phyloP scores from a whole-genome alignment of 2,113 vertebrate genomes.

The Henicopernis longicauda region DNA sequence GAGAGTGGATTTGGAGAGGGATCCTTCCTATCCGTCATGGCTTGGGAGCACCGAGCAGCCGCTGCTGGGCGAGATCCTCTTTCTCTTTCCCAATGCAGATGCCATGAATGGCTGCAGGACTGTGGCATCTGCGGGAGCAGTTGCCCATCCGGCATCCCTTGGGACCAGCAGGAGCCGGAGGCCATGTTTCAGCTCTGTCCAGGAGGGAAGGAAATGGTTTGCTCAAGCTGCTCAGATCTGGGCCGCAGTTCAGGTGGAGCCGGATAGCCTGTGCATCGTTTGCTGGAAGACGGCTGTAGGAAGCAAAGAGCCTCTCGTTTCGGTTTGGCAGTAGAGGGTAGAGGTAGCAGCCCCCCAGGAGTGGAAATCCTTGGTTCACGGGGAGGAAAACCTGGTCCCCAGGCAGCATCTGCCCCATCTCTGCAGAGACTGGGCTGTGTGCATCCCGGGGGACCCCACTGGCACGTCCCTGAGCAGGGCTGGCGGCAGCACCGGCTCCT shows the following conservation, averaged over 20 bases:
- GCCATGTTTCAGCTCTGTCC: background rate
- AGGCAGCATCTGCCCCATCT: background rate
- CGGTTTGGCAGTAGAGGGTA: background rate
- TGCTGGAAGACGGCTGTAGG: background rate
- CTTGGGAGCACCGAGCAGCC: background rate
- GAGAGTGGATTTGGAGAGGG: background rate
- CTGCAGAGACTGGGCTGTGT: background rate
- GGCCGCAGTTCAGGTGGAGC: background rate
- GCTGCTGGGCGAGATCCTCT: background rate
- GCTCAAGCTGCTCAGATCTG: background rate
- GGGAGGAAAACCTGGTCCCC: background rate
- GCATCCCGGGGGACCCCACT: rapidly evolving
- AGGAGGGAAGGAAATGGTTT: background rate
- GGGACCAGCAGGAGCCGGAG: background rate
- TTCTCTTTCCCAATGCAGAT: background rate
- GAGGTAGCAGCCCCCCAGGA: background rate
- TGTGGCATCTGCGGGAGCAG: background rate
- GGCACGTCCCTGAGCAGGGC: background rate
- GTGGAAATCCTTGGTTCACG: background rate
- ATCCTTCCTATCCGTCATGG: rapidly evolving
- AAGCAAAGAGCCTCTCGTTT: background rate
- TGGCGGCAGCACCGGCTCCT: background rate
- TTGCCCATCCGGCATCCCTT: background rate
- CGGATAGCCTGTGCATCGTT: rapidly evolving
- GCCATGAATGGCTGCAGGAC: background rate